A percentile compares a stretch with the other conserved stretches of the same genome.
Evolutionary conservation across 2,797 vertebrate species (phyloP).

Genomic region (Epinephelus malabaricus): DNA sequence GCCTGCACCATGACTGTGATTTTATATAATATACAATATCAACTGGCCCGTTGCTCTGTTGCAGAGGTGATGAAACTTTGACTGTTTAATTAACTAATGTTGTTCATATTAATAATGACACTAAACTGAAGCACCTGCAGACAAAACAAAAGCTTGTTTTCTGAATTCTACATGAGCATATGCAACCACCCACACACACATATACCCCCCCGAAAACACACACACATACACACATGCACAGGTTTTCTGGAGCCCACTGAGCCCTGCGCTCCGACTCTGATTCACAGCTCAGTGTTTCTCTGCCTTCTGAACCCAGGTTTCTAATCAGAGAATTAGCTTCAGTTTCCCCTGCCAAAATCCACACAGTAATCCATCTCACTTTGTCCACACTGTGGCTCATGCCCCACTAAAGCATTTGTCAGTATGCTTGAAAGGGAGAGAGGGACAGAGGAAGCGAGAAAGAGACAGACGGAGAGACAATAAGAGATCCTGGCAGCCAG

Average conservation of each 20-base stretch:
- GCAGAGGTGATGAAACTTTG: neutral
- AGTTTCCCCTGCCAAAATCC: conserved; percentile 78
- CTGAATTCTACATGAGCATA: neutral
- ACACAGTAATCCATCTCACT: conserved; percentile 85
- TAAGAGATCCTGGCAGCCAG: conserved; percentile 47
- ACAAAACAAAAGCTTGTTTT: neutral
- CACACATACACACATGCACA: conserved; percentile 7
- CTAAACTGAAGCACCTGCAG: neutral
- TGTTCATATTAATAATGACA: neutral
- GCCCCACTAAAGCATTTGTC: conserved; percentile 65
- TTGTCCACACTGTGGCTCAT: conserved; percentile 77
- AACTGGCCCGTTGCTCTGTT: neutral
- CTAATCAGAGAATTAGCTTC: conserved; percentile 86
- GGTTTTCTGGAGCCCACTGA: conserved; percentile 38
- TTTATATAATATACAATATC: neutral
- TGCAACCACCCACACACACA: conserved; percentile 8
- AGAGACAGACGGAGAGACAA: conserved; percentile 27
- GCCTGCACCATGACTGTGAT: neutral
- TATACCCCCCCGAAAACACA: conserved; percentile 13
- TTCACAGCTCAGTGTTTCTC: conserved; percentile 76
- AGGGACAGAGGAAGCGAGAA: conserved; percentile 8
- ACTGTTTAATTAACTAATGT: neutral
- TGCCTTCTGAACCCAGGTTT: conserved; percentile 79
- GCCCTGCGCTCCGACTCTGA: conserved; percentile 65
- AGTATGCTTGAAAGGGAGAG: conserved; percentile 50